Base-by-base conservation (phyloP, 2,888 invertebrate genomes). In the Drosophila rubida region DNA sequence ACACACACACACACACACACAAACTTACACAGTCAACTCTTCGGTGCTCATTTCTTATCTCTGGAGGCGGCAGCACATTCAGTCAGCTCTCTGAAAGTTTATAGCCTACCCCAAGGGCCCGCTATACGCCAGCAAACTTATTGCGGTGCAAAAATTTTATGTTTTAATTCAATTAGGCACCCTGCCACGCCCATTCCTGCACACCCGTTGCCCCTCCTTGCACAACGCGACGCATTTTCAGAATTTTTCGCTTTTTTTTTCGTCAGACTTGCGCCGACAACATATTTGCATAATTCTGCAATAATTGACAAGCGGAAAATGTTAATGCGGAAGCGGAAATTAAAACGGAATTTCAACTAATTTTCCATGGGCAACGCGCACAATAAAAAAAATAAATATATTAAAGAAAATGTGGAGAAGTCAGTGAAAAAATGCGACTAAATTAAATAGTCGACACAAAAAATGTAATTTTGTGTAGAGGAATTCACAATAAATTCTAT, bases 291-390 rank as follows among this genome's bases (percentile, higher is more conserved):
- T 83, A 86, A 83, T 86, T 86, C 76, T 68, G 83, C 80, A 78
- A 86, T 86, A 86, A 83, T 86, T 86, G 86, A 86, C 86, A 83
- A 80, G 83, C 82, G 86, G 80, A 82, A 82, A 82, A 85, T 82
- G 82, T 75, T 82, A 69, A 79, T 73, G 82, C 85, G 85, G 82
- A 78, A 80, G 66, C 82, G 82, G 86, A 82, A 85, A 82, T 82
- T 82, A 82, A 82, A 82, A 85, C 67, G 85, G 70, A 85, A 85
- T 83, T 82, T 68, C 71, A 71, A 85, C 86, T 82, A 82, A 84
- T 72, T 72, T 80, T 65, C 44, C 65, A 57, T 45, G 48, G 25
- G 22, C 25, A 48, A 13, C 23, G 19, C 22, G 55, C 30, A 39
- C 46, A 35, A 49, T 69, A 58, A 62, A 48, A 55, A 32, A 61